A percentile compares a stretch with the other conserved stretches of the same genome.
Evolutionary conservation across 2,888 invertebrate genomes (phyloP).

Genomic region (Agriopis marginaria): DNA sequence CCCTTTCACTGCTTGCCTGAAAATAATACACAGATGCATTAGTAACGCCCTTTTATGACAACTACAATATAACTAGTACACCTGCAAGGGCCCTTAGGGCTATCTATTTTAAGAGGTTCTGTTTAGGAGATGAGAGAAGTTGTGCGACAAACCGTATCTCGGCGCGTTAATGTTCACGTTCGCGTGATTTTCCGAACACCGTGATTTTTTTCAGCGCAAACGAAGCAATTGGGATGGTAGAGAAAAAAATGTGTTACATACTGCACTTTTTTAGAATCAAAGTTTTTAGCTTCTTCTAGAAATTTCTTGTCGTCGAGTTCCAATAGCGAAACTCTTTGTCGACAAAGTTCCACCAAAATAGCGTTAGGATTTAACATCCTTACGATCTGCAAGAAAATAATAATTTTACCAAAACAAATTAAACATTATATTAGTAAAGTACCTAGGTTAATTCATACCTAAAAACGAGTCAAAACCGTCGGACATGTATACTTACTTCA

Average conservation of each 20-base stretch:
- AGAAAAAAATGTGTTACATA: constrained; percentile 50
- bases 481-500: too few relatives aligned
- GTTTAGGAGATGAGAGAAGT: too few relatives aligned
- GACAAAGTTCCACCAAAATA: constrained; percentile 78
- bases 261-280: constrained; percentile 75
- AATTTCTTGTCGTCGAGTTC: constrained; percentile 81
- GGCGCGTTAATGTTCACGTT: too few relatives aligned
- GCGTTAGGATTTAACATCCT: constrained; percentile 73
- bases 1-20: constrained; percentile 76
- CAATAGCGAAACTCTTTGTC: constrained; percentile 76
- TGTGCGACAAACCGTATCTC: too few relatives aligned
- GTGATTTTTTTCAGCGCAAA: too few relatives aligned
- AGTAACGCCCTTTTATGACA: too few relatives aligned
- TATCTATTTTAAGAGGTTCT: too few relatives aligned
- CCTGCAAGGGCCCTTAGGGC: too few relatives aligned
- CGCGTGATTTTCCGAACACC: too few relatives aligned
- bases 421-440: neutral
- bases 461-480: too few relatives aligned
- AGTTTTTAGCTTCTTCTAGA: constrained; percentile 79
- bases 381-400: constrained; percentile 66
- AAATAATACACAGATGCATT: constrained; percentile 15
- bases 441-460: too few relatives aligned
- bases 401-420: neutral
- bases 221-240: neutral
- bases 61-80: too few relatives aligned